Evolutionary conservation across 2,113 vertebrate genomes (phyloP).

Genomic region (Protobothrops flavoviridis): DNA sequence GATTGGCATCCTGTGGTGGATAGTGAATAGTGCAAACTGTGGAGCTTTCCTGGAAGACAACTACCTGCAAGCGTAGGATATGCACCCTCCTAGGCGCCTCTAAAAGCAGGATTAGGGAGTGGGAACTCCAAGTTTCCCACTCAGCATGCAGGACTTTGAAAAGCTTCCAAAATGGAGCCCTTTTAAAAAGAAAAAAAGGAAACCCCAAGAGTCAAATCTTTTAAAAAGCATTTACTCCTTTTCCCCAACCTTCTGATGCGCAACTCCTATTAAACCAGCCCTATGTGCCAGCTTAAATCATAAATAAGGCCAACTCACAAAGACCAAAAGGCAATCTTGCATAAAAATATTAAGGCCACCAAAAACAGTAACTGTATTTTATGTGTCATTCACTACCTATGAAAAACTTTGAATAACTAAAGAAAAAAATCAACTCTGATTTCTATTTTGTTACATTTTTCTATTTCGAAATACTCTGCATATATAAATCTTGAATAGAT

Average conservation of each 20-base stretch:
- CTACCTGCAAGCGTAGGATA: constrained; percentile 60
- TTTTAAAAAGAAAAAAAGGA: constrained; percentile 10
- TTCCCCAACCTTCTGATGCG: background rate
- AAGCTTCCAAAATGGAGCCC: constrained; percentile 35
- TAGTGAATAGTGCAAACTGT: constrained; percentile 53
- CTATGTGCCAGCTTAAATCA: background rate
- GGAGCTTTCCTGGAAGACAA: constrained; percentile 58
- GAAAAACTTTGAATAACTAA: background rate
- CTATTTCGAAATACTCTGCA: background rate
- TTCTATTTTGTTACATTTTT: background rate
- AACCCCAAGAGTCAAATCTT: constrained; percentile 17
- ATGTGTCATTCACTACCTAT: background rate
- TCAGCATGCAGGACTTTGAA: constrained; percentile 36
- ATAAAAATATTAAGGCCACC: background rate
- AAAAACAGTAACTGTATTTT: background rate
- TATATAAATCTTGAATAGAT: background rate
- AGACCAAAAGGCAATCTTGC: background rate
- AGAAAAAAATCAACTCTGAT: background rate
- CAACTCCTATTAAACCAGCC: background rate
- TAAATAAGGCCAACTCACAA: background rate
- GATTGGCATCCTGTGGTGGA: constrained; percentile 65
- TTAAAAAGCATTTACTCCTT: background rate
- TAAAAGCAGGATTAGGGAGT: constrained; percentile 13
- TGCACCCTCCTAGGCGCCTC: constrained; percentile 23
- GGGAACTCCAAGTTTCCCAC: constrained; percentile 21